phyloP scores from a whole-genome alignment of 2,888 invertebrate genomes.

The Aporophyla lueneburgensis region DNA sequence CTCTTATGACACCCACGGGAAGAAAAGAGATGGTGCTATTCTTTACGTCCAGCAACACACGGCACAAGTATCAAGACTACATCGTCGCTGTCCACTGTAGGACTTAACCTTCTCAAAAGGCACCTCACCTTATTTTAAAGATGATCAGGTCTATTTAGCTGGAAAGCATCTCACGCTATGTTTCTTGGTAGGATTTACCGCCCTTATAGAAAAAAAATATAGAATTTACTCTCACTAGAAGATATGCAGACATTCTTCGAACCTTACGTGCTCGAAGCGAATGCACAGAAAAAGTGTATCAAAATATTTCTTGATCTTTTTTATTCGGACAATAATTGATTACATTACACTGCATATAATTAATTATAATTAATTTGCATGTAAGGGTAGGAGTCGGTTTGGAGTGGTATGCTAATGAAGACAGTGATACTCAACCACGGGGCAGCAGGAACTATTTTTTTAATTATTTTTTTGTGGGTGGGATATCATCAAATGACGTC shows the following conservation, averaged over 20 bases:
- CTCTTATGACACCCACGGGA: too few species aligned
- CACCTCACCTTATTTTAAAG: not conserved
- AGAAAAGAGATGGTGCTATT: too few species aligned
- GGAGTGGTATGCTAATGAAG: constrained; percentile 25
- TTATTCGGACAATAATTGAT: constrained; percentile 20
- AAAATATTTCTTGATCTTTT: constrained; percentile 6
- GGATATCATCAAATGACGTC: too few species aligned
- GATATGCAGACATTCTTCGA: not conserved
- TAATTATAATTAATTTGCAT: constrained; percentile 35
- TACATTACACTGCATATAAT: constrained; percentile 37
- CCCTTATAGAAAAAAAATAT: not conserved
- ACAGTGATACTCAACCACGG: not conserved
- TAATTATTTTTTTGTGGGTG: too few species aligned
- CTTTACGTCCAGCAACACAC: too few species aligned
- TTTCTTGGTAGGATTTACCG: not conserved
- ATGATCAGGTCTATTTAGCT: not conserved
- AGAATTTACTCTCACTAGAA: not conserved
- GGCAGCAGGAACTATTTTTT: not conserved
- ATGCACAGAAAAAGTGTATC: constrained; percentile 3
- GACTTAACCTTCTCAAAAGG: not conserved
- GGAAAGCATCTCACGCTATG: not conserved
- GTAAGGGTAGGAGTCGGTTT: not conserved
- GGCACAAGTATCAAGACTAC: not conserved
- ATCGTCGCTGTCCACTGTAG: too few species aligned
- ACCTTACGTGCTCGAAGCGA: not conserved